A percentile compares a stretch with the other conserved stretches of the same genome.
phyloP scores from a whole-genome alignment of 1,140 invertebrate species.

The Apis dorsata region DNA sequence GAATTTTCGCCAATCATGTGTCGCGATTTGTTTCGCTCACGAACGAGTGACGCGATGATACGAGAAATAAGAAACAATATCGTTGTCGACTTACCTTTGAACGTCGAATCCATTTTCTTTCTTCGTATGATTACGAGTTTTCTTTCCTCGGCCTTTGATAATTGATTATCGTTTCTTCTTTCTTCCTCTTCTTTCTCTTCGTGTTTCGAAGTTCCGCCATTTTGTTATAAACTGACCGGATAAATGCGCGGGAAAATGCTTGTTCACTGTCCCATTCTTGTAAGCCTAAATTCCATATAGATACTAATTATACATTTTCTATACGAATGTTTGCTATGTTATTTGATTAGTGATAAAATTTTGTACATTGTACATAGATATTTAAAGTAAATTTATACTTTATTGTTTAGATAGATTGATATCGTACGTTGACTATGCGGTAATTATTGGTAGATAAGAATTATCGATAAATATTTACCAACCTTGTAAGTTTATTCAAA shows the following conservation, averaged over 20 bases:
- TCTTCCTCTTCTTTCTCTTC: background rate
- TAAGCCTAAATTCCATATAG: background rate
- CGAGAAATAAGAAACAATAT: too few species aligned
- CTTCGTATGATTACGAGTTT: too few species aligned
- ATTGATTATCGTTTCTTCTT: background rate
- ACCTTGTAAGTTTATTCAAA: background rate
- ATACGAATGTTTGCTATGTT: background rate
- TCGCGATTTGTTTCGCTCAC: background rate
- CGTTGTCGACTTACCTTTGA: slow-evolving; percentile 1
- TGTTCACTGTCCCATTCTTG: background rate
- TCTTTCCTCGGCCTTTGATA: background rate
- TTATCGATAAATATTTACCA: background rate
- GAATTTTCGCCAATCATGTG: background rate
- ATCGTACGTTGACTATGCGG: too few species aligned
- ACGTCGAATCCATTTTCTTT: background rate
- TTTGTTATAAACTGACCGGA: background rate
- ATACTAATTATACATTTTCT: background rate
- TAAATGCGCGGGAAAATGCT: slow-evolving; percentile 4
- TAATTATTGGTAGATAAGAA: background rate
- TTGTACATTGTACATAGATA: too few species aligned
- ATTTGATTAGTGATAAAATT: background rate
- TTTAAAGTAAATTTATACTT: too few species aligned
- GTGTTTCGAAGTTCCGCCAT: background rate
- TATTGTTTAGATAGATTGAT: too few species aligned
- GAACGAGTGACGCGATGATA: too few species aligned